phyloP scores from a whole-genome alignment of 2,888 invertebrate species.

The Mellilla xanthometata region DNA sequence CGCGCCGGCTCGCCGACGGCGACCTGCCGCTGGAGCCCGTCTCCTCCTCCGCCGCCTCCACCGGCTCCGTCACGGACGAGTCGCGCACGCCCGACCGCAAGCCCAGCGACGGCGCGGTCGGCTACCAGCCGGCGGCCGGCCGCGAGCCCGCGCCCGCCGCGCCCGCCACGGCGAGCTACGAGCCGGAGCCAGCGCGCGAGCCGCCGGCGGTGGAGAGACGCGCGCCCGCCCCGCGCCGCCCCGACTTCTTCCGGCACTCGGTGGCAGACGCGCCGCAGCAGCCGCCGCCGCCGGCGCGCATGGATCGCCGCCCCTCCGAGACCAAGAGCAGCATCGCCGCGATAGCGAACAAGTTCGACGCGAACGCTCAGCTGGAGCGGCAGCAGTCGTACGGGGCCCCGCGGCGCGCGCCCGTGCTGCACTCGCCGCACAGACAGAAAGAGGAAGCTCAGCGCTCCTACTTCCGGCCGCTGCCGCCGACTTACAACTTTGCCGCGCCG shows the following conservation, averaged over 20 bases:
- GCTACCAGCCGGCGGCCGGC: conserved; percentile 56
- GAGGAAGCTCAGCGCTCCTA: conserved; percentile 55
- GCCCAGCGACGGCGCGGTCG: conserved; percentile 49
- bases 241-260: conserved; percentile 68
- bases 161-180: conserved; percentile 55
- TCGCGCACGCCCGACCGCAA: conserved; percentile 59
- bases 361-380: conserved; percentile 49
- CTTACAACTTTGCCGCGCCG: conserved; percentile 69
- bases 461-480: conserved; percentile 67
- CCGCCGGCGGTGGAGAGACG: conserved; percentile 55
- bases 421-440: conserved; percentile 36
- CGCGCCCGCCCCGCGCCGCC: conserved; percentile 47
- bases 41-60: conserved; percentile 69
- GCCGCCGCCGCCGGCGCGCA: conserved; percentile 31
- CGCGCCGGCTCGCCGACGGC: conserved; percentile 87
- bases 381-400: conserved; percentile 34
- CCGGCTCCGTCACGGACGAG: conserved; percentile 56
- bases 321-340: conserved; percentile 64
- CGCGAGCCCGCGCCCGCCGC: conserved; percentile 47
- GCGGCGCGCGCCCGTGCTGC: conserved; percentile 33
- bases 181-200: conserved; percentile 43
- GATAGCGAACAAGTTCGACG: conserved; percentile 68
- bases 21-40: conserved; percentile 46
- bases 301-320: conserved; percentile 56
- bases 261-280: conserved; percentile 52